Percentiles rank a stretch among this genome's conserved stretches.
Conservation (phyloP, 2,113 vertebrate genomes). For the Pollachius pollachius region DNA sequence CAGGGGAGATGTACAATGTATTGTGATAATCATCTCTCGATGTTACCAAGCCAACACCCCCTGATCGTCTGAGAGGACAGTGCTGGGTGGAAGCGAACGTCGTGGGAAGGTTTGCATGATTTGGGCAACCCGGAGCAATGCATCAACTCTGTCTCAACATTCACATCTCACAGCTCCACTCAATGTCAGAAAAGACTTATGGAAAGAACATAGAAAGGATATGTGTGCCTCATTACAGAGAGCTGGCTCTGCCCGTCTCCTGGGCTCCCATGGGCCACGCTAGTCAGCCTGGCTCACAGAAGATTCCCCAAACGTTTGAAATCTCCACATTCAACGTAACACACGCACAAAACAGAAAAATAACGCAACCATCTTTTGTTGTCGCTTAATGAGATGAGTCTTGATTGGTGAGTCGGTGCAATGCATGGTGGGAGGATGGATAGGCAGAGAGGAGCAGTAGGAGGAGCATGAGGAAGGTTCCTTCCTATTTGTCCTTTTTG, state of each 20-base stretch:
- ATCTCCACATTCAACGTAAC: slow-evolving; percentile 61
- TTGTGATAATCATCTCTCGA: too few relatives aligned
- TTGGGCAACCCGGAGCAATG: slow-evolving; percentile 46
- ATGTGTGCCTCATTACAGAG: slow-evolving; percentile 61
- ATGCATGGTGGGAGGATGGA: slow-evolving; percentile 49
- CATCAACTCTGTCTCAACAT: slow-evolving; percentile 29
- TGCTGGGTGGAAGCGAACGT: slow-evolving; percentile 1
- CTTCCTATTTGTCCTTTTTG: slow-evolving; percentile 70
- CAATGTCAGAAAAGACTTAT: neutral
- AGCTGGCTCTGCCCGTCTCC: slow-evolving; percentile 33
- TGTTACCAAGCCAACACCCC: slow-evolving; percentile 6
- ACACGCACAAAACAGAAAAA: slow-evolving; percentile 29
- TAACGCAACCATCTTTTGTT: slow-evolving; percentile 21
- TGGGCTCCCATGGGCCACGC: slow-evolving; percentile 48
- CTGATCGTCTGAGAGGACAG: slow-evolving; percentile 11
- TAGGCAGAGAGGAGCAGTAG: slow-evolving; percentile 50
- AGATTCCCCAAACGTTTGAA: slow-evolving; percentile 32
- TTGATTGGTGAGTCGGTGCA: slow-evolving; percentile 39
- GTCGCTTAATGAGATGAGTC: slow-evolving; percentile 45
- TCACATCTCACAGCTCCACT: slow-evolving; percentile 30
- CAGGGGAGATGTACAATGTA: too few relatives aligned
- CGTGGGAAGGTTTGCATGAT: slow-evolving; percentile 15
- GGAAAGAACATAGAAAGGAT: slow-evolving; percentile 28
- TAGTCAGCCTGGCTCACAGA: slow-evolving; percentile 68
- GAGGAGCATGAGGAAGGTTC: too few relatives aligned